Percentiles rank a stretch among this genome's conserved stretches.
phyloP scores from a whole-genome alignment of 2,888 invertebrate genomes.

The Folsomia candida region DNA sequence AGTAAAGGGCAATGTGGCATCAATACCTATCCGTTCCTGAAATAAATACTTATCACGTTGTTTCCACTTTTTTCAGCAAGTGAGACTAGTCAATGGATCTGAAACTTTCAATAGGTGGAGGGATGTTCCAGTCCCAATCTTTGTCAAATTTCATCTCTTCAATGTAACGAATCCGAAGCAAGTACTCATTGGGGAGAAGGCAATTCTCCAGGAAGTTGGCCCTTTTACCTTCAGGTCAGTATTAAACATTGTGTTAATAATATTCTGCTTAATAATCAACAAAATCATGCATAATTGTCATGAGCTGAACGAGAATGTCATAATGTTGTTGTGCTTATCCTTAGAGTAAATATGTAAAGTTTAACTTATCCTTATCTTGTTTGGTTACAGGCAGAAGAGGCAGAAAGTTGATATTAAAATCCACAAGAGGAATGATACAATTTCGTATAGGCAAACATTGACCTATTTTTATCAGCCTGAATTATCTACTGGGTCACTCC shows the following conservation, averaged over 20 bases:
- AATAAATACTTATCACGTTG: too few relatives aligned
- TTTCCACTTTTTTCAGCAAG: slow-evolving; percentile 49
- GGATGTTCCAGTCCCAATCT: slow-evolving; percentile 39
- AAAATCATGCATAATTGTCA: neutral
- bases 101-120: slow-evolving; percentile 45
- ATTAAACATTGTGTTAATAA: too few relatives aligned
- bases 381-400: slow-evolving; percentile 38
- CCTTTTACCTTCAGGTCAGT: slow-evolving; percentile 45
- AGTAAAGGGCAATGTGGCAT: too few relatives aligned
- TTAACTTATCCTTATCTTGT: neutral
- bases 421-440: slow-evolving; percentile 38
- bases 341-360: neutral
- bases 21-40: too few relatives aligned
- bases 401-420: slow-evolving; percentile 36
- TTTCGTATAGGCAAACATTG: slow-evolving; percentile 33
- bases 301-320: neutral
- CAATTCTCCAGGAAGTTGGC: slow-evolving; percentile 35
- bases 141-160: slow-evolving; percentile 44
- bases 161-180: slow-evolving; percentile 48
- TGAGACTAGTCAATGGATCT: slow-evolving; percentile 42
- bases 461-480: slow-evolving; percentile 40
- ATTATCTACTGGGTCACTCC: slow-evolving; percentile 38
- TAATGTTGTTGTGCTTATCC: too few relatives aligned
- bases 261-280: too few relatives aligned
- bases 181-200: slow-evolving; percentile 27